Conservation (phyloP, 2,113 vertebrate genomes). For the Chitala chitala region DNA sequence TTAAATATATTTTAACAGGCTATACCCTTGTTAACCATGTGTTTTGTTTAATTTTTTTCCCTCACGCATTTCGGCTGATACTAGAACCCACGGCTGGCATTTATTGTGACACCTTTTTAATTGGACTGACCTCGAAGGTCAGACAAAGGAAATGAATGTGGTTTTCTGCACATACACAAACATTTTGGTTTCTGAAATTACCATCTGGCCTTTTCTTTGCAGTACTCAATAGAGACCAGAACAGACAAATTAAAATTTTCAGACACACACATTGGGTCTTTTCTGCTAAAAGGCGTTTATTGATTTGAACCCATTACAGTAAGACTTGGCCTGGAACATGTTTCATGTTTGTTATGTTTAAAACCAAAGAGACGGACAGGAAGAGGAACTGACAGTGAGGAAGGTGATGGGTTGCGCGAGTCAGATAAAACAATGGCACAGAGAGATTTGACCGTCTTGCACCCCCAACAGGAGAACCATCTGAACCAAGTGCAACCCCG, state of each 20-base stretch:
- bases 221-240: not conserved
- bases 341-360: conserved; percentile 9
- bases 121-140: conserved; percentile 19
- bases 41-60: not conserved
- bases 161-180: not conserved
- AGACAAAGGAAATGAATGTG: conserved; percentile 13
- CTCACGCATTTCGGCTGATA: not conserved
- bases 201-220: conserved; percentile 8
- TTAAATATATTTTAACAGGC: not conserved
- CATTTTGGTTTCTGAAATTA: conserved; percentile 7
- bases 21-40: conserved; percentile 1
- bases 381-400: not conserved
- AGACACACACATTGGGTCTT: conserved; percentile 27
- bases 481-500: too few relatives aligned
- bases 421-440: not conserved
- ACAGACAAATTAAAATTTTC: conserved; percentile 22
- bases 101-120: not conserved
- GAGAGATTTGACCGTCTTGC: not conserved
- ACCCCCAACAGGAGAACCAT: not conserved
- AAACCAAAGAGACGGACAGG: not conserved
- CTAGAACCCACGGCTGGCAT: not conserved
- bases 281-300: conserved; percentile 50
- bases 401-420: not conserved
- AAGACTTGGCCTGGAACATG: conserved; percentile 54
- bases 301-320: conserved; percentile 62